phyloP scores from a whole-genome alignment of 2,888 invertebrate species.

The Apamea anceps region DNA sequence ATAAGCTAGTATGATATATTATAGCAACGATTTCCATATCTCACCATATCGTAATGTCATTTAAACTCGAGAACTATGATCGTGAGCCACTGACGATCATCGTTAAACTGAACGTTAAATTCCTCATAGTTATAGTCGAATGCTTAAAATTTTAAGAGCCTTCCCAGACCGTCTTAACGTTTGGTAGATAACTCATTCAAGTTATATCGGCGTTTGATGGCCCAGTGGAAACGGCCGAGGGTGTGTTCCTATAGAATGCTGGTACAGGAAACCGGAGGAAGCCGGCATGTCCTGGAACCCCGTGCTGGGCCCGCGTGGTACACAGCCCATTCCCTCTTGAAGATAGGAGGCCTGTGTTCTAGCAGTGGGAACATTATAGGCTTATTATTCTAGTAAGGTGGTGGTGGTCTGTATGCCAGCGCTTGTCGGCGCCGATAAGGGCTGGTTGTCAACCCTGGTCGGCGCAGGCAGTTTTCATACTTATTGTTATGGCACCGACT shows the following conservation, averaged over 20 bases:
- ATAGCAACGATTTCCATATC: slow-evolving; percentile 2
- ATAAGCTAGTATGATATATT: not conserved
- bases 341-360: too few species aligned
- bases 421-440: too few species aligned
- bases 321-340: too few species aligned
- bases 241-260: not conserved
- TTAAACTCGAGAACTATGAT: slow-evolving; percentile 17
- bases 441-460: too few species aligned
- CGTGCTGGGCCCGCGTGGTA: too few species aligned
- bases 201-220: not conserved
- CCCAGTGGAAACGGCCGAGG: too few species aligned
- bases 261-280: not conserved
- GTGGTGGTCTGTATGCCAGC: too few species aligned
- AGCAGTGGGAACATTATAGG: too few species aligned
- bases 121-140: slow-evolving; percentile 37
- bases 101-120: slow-evolving; percentile 53
- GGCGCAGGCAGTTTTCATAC: too few species aligned
- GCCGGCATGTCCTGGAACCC: not conserved
- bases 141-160: slow-evolving; percentile 46
- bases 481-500: too few species aligned
- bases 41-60: not conserved
- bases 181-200: slow-evolving; percentile 32
- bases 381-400: too few species aligned
- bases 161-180: slow-evolving; percentile 14
- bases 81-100: slow-evolving; percentile 14